These are phyloP conservation scores for Oxystoma pomonae DNA, from an alignment of 2,888 invertebrate species.

Conservation along the genomic window DNA sequence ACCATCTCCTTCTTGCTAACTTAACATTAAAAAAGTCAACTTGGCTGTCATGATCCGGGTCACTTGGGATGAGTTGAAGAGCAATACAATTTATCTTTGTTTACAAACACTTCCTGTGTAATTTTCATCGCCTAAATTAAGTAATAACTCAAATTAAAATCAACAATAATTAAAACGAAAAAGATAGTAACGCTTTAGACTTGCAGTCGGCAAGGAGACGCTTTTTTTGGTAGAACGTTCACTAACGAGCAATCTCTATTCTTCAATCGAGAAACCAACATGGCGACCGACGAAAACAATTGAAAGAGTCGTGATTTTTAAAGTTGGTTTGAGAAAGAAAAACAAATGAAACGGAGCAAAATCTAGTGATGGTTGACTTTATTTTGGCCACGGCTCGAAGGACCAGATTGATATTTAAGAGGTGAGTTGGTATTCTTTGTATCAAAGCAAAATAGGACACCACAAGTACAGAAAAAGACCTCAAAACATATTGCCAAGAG, in stretches of 20 bases:
- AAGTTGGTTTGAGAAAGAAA: conserved; percentile 1
- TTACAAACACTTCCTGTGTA: conserved; percentile 19
- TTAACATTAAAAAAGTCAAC: no score
- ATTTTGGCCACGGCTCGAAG: neutral
- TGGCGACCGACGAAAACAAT: conserved; percentile 33
- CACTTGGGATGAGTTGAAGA: neutral
- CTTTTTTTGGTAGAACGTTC: no score
- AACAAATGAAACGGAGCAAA: conserved; percentile 16
- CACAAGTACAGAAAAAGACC: no score
- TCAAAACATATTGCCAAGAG: no score
- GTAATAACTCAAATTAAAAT: neutral
- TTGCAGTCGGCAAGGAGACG: no score
- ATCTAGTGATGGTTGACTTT: conserved; percentile 20
- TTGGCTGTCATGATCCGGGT: no score
- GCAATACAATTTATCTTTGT: conserved; percentile 13
- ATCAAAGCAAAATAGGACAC: neutral
- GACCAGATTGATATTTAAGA: neutral
- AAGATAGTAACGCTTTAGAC: conserved; percentile 9
- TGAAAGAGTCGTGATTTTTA: conserved; percentile 20
- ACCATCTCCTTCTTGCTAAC: no score
- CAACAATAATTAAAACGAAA: conserved; percentile 14
- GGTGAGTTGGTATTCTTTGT: neutral
- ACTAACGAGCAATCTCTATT: no score
- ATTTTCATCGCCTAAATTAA: conserved; percentile 7
- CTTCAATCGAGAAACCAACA: conserved; percentile 29